phyloP scores from a whole-genome alignment of 1,140 invertebrate species.

The Pachypeltis micranthus region DNA sequence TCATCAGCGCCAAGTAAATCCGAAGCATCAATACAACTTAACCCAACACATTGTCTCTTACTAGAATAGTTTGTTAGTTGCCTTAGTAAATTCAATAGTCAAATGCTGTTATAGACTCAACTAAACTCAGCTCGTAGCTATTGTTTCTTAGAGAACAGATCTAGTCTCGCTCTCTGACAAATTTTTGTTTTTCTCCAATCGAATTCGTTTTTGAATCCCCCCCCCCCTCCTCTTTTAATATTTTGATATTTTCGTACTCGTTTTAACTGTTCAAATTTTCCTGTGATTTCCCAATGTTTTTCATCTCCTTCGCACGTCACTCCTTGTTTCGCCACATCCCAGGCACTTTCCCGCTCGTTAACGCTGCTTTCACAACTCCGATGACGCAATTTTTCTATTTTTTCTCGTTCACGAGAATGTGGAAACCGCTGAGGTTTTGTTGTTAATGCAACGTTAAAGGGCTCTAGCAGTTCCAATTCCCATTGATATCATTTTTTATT shows the following conservation, averaged over 20 bases:
- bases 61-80: neutral
- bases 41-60: neutral
- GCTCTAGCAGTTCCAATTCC: neutral
- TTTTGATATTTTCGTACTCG: too few species aligned
- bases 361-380: neutral
- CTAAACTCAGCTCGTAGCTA: neutral
- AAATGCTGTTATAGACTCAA: neutral
- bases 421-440: neutral
- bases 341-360: neutral
- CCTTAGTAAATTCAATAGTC: neutral
- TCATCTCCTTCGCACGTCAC: too few species aligned
- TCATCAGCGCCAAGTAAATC: slow-evolving; percentile 37
- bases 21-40: slow-evolving; percentile 39
- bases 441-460: neutral
- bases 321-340: too few species aligned
- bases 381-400: neutral
- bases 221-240: too few species aligned
- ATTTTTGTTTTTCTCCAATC: neutral
- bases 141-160: neutral
- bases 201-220: neutral
- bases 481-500: neutral
- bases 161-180: neutral
- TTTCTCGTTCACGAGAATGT: neutral
- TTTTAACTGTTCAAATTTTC: too few species aligned
- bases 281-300: too few species aligned